phyloP scores from a whole-genome alignment of 2,113 vertebrate species.

The Chitala chitala region DNA sequence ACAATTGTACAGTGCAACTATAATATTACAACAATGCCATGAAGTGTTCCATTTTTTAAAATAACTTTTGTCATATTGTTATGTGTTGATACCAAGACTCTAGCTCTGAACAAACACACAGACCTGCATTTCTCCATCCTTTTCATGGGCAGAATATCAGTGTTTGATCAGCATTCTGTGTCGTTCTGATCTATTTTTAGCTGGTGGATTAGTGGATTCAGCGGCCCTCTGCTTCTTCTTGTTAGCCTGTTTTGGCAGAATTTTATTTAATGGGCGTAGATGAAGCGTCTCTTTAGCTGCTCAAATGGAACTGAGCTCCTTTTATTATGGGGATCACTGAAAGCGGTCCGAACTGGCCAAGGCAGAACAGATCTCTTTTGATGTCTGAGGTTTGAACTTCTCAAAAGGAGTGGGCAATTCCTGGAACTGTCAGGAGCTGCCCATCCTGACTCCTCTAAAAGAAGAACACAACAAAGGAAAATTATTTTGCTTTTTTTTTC shows the following conservation, averaged over 20 bases:
- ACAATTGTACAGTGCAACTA: no score
- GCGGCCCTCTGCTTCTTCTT: neutral
- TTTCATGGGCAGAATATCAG: neutral
- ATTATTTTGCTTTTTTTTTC: neutral
- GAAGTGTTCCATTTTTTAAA: no score
- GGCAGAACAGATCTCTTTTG: no score
- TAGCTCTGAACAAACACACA: neutral
- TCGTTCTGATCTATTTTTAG: conserved; percentile 7
- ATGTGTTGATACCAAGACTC: neutral
- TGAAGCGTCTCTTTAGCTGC: neutral
- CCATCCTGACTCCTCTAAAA: neutral
- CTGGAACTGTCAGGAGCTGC: neutral
- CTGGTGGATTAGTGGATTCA: neutral
- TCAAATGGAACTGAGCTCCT: neutral
- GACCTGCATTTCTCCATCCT: neutral
- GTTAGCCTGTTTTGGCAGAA: neutral
- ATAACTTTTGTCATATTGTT: neutral
- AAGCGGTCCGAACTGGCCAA: neutral
- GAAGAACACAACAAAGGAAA: neutral
- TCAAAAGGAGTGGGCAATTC: neutral
- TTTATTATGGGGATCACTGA: neutral
- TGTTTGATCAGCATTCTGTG: conserved; percentile 1
- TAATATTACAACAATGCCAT: neutral
- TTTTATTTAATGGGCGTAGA: neutral
- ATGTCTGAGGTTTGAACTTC: neutral